phyloP scores from a whole-genome alignment of 2,113 vertebrate genomes.

The Chamaetylas fuelleborni region DNA sequence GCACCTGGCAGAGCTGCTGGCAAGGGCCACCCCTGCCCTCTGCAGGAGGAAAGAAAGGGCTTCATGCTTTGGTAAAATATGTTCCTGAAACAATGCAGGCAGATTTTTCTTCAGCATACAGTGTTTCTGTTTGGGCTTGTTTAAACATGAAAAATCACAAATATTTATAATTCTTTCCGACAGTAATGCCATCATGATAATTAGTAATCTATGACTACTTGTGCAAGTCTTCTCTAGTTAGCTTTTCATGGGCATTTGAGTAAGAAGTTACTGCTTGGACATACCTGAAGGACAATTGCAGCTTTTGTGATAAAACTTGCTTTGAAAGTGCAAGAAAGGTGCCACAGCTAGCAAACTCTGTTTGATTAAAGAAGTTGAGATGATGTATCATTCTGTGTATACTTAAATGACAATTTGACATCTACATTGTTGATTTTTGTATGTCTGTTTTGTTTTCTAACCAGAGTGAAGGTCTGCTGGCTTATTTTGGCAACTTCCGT shows the following conservation, averaged over 20 bases:
- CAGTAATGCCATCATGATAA: neutral
- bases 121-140: neutral
- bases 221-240: neutral
- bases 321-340: neutral
- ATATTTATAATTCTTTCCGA: neutral
- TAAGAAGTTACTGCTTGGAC: neutral
- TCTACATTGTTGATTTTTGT: neutral
- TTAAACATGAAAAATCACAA: neutral
- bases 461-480: slow-evolving; percentile 86
- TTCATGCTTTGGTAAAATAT: neutral
- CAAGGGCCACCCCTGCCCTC: neutral
- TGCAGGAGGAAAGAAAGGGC: neutral
- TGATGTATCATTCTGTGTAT: neutral
- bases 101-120: neutral
- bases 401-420: neutral
- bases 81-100: neutral
- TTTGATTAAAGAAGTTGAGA: neutral
- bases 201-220: neutral
- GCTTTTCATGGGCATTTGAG: neutral
- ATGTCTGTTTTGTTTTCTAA: slow-evolving; percentile 63
- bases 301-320: neutral
- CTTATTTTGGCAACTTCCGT: slow-evolving; percentile 94
- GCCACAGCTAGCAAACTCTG: neutral
- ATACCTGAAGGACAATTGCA: neutral
- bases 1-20: neutral